Evolutionary conservation across 2,797 vertebrate species (phyloP).

Genomic region (Euphonia xanthogaster): DNA sequence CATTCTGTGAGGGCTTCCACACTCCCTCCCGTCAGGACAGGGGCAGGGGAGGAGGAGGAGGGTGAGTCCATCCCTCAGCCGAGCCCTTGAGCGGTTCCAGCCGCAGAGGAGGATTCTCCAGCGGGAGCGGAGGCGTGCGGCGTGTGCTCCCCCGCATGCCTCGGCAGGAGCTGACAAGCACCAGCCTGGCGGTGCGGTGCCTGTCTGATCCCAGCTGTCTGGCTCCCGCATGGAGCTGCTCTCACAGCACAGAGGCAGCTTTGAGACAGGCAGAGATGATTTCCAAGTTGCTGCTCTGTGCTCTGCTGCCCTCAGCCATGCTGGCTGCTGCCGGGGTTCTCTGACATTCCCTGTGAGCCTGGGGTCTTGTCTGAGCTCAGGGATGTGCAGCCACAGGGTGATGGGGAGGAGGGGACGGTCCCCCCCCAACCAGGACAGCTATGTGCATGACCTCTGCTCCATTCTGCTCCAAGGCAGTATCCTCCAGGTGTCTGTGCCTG

Average conservation of each 20-base stretch:
- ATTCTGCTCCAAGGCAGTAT: background rate
- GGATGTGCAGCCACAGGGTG: background rate
- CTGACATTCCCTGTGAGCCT: background rate
- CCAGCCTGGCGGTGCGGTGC: background rate
- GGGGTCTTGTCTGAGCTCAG: background rate
- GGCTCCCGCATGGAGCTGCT: background rate
- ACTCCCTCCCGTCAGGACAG: background rate
- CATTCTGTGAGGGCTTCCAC: background rate
- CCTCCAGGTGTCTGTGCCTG: background rate
- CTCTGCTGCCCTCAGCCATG: background rate
- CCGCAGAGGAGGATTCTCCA: background rate
- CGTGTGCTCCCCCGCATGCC: background rate
- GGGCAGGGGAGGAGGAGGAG: background rate
- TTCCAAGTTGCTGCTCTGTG: background rate
- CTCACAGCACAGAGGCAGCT: background rate
- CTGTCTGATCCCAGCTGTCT: background rate
- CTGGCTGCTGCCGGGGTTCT: background rate
- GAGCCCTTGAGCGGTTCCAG: rapidly evolving
- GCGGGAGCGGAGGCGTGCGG: background rate
- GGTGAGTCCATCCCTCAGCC: background rate
- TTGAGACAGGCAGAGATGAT: background rate
- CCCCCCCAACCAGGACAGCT: background rate
- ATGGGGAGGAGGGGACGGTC: background rate
- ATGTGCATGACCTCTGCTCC: background rate
- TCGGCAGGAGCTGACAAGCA: background rate